phyloP scores from a whole-genome alignment of 2,797 vertebrate genomes.

The Sebastes itinus region DNA sequence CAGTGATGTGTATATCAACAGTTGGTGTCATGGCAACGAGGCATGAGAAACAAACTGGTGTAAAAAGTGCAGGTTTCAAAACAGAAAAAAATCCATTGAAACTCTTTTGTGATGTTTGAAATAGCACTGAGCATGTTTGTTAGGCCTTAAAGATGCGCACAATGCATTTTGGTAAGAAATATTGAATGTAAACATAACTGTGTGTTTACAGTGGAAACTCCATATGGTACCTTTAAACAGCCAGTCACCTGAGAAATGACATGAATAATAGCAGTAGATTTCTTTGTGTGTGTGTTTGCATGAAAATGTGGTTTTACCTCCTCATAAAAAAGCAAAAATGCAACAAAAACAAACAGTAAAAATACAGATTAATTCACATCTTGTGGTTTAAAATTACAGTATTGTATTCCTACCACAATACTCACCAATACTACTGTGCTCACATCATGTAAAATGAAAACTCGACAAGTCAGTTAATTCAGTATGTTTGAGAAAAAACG shows the following conservation, averaged over 20 bases:
- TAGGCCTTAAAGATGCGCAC: slow-evolving; percentile 11
- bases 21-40: background rate
- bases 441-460: slow-evolving; percentile 53
- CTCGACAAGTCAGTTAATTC: slow-evolving; percentile 35
- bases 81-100: background rate
- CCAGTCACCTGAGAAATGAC: background rate
- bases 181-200: slow-evolving; percentile 33
- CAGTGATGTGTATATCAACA: slow-evolving; percentile 14
- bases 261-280: background rate
- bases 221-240: slow-evolving; percentile 33
- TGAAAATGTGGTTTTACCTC: slow-evolving; percentile 25
- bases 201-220: slow-evolving; percentile 27
- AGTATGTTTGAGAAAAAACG: slow-evolving; percentile 55
- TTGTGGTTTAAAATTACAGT: slow-evolving; percentile 41
- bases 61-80: background rate
- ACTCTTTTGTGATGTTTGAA: background rate
- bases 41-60: background rate
- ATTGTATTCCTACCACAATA: slow-evolving; percentile 44
- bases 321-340: slow-evolving; percentile 19
- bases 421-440: slow-evolving; percentile 46
- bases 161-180: slow-evolving; percentile 13
- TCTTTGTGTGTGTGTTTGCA: slow-evolving; percentile 24
- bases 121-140: background rate
- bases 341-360: slow-evolving; percentile 26
- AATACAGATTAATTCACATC: slow-evolving; percentile 8